Evolutionary conservation across 2,797 vertebrate species (phyloP).

Genomic region (Etheostoma nigrum): DNA sequence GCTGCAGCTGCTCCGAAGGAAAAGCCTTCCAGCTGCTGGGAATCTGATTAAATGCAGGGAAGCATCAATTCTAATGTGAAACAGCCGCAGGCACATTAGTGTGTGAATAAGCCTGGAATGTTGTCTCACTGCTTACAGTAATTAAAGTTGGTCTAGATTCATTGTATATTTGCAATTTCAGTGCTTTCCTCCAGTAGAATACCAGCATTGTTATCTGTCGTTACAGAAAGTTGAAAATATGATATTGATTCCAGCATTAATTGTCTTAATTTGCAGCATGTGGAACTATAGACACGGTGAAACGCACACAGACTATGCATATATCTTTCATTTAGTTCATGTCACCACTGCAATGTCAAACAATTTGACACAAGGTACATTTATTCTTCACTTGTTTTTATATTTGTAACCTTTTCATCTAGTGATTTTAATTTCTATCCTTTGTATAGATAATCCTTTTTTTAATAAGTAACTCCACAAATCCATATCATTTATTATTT

Average conservation of each 20-base stretch:
- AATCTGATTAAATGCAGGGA: neutral
- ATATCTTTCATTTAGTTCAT: neutral
- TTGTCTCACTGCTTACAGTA: no score
- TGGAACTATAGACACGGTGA: neutral
- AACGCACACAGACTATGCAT: neutral
- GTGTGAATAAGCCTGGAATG: no score
- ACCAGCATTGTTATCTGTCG: neutral
- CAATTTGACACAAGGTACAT: neutral
- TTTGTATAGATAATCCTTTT: no score
- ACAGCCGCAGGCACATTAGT: no score
- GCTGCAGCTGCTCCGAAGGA: slow-evolving; percentile 2
- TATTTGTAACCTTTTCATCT: neutral
- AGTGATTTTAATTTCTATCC: neutral
- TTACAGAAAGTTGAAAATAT: neutral
- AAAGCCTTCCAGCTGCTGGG: slow-evolving; percentile 14
- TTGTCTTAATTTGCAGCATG: neutral
- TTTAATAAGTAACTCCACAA: neutral
- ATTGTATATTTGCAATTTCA: no score
- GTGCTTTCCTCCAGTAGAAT: no score
- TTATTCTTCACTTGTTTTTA: neutral
- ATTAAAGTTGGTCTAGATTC: no score
- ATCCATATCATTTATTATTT: neutral
- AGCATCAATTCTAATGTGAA: no score
- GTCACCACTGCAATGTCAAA: neutral
- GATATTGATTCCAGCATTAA: neutral